A percentile compares a stretch with the other conserved stretches of the same genome.
Evolutionary conservation across 2,113 vertebrate species (phyloP).

Genomic region (Saiga tatarica): DNA sequence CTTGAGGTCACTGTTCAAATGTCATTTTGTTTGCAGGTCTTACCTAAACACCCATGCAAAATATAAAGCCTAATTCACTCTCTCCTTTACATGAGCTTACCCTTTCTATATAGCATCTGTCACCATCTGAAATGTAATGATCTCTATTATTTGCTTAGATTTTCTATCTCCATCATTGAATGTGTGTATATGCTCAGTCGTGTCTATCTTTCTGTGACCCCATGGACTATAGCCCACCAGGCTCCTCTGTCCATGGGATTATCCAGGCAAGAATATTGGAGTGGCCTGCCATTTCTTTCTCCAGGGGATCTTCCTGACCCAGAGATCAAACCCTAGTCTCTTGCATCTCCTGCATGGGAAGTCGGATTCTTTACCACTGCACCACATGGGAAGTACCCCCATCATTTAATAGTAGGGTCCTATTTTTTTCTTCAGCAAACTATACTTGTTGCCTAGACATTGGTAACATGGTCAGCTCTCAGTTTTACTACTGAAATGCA

Average conservation of each 20-base stretch:
- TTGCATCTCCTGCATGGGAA: neutral
- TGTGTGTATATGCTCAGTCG: neutral
- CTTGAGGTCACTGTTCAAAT: neutral
- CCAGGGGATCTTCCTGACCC: neutral
- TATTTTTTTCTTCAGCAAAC: neutral
- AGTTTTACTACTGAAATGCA: neutral
- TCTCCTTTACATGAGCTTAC: neutral
- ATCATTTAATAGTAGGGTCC: neutral
- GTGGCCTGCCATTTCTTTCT: neutral
- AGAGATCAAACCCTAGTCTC: neutral
- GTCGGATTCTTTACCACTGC: neutral
- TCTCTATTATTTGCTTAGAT: neutral
- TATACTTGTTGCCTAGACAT: neutral
- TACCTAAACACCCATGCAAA: neutral
- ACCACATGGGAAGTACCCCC: neutral
- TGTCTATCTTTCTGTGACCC: neutral
- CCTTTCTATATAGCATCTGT: neutral
- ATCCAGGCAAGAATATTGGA: neutral
- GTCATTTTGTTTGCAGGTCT: neutral
- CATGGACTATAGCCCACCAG: neutral
- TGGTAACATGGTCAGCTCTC: neutral
- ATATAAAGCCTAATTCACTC: too few relatives aligned
- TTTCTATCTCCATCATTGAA: neutral
- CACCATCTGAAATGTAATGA: neutral
- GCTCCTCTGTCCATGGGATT: neutral